Evolutionary conservation across 2,888 invertebrate species (phyloP), one percentile per base, ranked within the genome.

Genomic region (Artemia sp.): DNA sequence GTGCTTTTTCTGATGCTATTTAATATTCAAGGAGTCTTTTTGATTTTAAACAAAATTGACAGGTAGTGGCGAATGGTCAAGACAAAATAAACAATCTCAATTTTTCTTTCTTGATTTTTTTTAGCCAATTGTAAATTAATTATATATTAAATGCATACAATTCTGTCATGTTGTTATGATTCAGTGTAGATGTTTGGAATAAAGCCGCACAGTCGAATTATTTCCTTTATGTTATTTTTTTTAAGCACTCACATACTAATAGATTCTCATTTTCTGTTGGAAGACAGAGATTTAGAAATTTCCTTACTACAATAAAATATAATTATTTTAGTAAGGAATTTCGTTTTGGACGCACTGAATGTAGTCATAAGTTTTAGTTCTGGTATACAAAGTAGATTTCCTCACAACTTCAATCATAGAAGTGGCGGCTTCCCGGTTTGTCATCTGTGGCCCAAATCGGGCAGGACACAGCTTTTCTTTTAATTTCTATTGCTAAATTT

Each of bases 281-380:
- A 38, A 38, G 38, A 38, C 38, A 2, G 38, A 38, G 4, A 38
- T 38, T 38, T 38, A 3, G 38, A 38, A 38, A 38, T 38, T 38
- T 2, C 38, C 38, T 38, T 38, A 38, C 38, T 38, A 38, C 1
- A 38, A 38, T 38, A 38, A 38, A 53, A 53, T 14, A 53, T 12
- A n/a, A 14, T 58, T 19, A 24, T 24, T 53, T 73, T 77, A 95
- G 80, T 96, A 98, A 5, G 97, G 97, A 80, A 99, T 98, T 82
- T 96, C 93, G 81, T 99, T 98, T 80, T 99, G 98, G 79, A 94
- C 92, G 83, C 92, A 98, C 83, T 98, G 98, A 77, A 98, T 90
- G 86, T 95, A 91, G 78, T 99, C 98, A 77, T 98, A 98, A 51
- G 97, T 94, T 77, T 92, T 86, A 3, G 95, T 95, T 73, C 98